Evolutionary conservation across 2,113 vertebrate species (phyloP).

Genomic region (Fulica atra): DNA sequence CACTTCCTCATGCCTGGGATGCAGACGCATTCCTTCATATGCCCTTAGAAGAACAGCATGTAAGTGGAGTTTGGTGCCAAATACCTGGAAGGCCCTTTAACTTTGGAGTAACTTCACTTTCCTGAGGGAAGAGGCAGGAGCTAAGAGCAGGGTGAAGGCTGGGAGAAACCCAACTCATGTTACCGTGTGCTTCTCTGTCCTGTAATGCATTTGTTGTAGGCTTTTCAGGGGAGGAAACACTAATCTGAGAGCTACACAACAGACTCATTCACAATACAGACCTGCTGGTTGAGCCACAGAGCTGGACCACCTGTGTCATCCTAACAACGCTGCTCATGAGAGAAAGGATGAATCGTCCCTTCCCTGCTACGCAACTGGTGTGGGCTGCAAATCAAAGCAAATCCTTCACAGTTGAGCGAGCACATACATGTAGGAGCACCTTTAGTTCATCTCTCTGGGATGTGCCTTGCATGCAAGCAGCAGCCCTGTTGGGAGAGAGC

Average conservation of each 20-base stretch:
- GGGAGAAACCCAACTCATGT: neutral
- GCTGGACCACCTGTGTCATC: neutral
- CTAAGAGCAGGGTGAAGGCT: neutral
- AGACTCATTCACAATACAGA: neutral
- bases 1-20: constrained; percentile 41
- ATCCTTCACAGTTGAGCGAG: neutral
- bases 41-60: neutral
- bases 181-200: neutral
- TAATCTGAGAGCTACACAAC: neutral
- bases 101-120: constrained; percentile 7
- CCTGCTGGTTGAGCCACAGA: neutral
- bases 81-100: neutral
- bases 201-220: neutral
- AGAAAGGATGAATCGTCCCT: neutral
- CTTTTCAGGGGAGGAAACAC: neutral
- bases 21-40: neutral
- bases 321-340: neutral
- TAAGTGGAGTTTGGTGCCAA: neutral
- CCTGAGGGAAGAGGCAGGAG: neutral
- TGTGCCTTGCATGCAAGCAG: neutral
- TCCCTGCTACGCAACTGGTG: neutral
- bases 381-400: neutral
- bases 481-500: neutral
- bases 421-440: neutral
- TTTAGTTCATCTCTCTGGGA: neutral